Evolutionary conservation across 1,140 invertebrate species (phyloP), one percentile per base, ranked within the genome.

Genomic region (Onthophagus taurus): DNA sequence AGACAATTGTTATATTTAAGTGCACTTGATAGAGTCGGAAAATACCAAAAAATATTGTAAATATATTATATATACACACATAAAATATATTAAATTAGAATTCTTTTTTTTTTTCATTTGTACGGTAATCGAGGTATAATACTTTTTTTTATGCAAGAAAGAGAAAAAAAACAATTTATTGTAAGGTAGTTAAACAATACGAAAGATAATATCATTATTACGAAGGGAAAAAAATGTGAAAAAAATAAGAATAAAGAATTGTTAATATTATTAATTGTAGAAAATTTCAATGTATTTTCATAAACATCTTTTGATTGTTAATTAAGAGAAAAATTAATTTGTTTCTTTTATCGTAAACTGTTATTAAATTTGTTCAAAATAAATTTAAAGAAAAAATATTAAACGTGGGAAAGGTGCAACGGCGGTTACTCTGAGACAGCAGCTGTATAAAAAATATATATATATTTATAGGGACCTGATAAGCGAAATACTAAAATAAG

Each of bases 11-110:
- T 38, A 42, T 39, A 48, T 12, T 56, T 54, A 57, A 57, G 54
- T 57, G 54, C 54, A 57, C 54, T 57, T 57, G 46, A 39, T 55
- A 53, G 53, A 35, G 38, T 41, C 42, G 51, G 53, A 53, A 50
- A 45, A 47, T 52, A 56, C 54, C 54, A 56, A 56, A 56, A 49
- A 56, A 19, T 36, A 45, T 44, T 53, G 48, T 46, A 53, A 47
- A 52, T 47, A 50, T 45, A 42, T 46, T 42, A 50, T 49, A 49
- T 44, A 48, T 47, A 37, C 24, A 12, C 38, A 50, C 43, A 49
- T 55, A 53, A 53, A 50, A 47, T 53, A 53, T 47, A 43, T 50
- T 55, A 43, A 30, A 44, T 53, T 41, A 26, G 31, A 42, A 48
- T 42, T 49, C 31, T 38, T 39, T 45, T 45, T 31, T 39, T 49